Evolutionary conservation across 2,113 vertebrate genomes (phyloP).

Genomic region (Cyphomyrus plagiostoma): DNA sequence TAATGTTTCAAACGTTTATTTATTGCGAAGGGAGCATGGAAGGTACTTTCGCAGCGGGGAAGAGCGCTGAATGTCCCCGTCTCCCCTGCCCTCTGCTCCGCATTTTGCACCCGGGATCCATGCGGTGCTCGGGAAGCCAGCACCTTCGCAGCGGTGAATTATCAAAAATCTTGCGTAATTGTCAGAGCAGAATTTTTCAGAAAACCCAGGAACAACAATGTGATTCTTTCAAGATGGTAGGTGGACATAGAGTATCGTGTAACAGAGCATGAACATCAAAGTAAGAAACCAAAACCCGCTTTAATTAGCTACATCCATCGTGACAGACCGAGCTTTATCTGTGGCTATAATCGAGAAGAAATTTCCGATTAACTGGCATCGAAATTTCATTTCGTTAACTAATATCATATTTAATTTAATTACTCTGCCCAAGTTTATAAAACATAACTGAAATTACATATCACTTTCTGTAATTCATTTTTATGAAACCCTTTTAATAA

Average conservation of each 20-base stretch:
- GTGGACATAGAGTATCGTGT: not conserved
- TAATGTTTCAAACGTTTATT: not conserved
- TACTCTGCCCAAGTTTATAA: not conserved
- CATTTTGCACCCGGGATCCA: not conserved
- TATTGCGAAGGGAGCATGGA: not conserved
- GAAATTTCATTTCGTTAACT: not conserved
- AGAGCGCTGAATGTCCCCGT: not conserved
- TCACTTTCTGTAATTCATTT: constrained; percentile 8
- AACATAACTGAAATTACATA: not conserved
- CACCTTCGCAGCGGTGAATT: not conserved
- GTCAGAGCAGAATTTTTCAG: not conserved
- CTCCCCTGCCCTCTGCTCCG: not conserved
- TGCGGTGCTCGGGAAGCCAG: not conserved
- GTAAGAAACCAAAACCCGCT: not conserved
- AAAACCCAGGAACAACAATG: not conserved
- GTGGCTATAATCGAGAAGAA: not conserved
- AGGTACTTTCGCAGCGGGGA: not conserved
- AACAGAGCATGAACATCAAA: not conserved
- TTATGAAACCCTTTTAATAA: constrained; percentile 1
- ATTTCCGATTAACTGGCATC: not conserved
- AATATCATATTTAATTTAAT: constrained; percentile 2
- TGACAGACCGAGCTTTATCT: not conserved
- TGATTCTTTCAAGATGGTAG: not conserved
- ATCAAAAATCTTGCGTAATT: not conserved
- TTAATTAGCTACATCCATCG: not conserved